Conservation (phyloP, 2,888 invertebrate genomes). For the Luperina nickerlii region DNA sequence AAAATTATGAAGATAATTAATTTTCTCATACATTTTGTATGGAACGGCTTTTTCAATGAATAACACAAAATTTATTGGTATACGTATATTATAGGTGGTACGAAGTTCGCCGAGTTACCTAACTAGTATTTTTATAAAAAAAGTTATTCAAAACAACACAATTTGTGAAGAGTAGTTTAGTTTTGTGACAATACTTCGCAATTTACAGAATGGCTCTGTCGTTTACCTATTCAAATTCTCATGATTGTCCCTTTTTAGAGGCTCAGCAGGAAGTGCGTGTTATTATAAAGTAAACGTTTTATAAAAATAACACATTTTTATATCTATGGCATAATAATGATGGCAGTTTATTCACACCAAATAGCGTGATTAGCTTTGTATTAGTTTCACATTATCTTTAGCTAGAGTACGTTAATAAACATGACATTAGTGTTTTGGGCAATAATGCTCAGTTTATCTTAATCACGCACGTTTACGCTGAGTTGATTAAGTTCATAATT, state of each 20-base stretch:
- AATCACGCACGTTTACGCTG: not conserved
- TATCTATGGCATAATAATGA: not conserved
- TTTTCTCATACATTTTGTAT: too few relatives aligned
- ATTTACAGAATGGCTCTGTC: not conserved
- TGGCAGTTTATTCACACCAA: conserved; percentile 18
- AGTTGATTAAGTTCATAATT: conserved; percentile 1
- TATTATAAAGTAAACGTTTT: not conserved
- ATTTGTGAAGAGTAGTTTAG: not conserved
- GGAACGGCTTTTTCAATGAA: too few relatives aligned
- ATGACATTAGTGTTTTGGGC: conserved; percentile 7
- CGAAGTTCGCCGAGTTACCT: too few relatives aligned
- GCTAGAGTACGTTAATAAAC: not conserved
- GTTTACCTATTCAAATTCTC: not conserved
- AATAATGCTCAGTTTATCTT: conserved; percentile 5
- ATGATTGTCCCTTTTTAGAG: not conserved
- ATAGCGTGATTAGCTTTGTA: conserved; percentile 2
- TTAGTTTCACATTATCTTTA: not conserved
- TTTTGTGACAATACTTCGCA: not conserved
- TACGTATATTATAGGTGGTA: too few relatives aligned
- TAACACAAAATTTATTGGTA: too few relatives aligned
- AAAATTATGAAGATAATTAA: too few relatives aligned
- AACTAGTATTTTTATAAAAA: not conserved
- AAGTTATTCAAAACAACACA: conserved; percentile 6
- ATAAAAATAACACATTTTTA: not conserved
- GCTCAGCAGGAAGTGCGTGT: not conserved